Evolutionary conservation across 2,888 invertebrate species (phyloP), one percentile per base, ranked within the genome.

Genomic region (Cantharis rufa): DNA sequence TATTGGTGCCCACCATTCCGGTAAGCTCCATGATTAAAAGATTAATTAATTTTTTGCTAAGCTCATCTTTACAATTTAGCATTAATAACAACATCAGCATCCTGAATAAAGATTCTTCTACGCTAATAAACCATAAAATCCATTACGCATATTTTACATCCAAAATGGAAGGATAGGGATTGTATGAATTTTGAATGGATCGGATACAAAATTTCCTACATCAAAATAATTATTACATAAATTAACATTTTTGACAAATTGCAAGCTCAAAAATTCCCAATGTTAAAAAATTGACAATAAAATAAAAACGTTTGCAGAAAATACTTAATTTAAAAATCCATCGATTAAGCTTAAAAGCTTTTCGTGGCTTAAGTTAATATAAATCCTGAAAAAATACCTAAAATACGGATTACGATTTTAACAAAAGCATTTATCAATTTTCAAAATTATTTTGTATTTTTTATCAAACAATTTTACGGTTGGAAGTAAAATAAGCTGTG

Each of bases 41-140:
- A 66, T 66, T 66, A 66, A 66, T 66, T 66, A 66, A 66, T 24
- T 66, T 66, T 66, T 66, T 66, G 64, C 64, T 66, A 66, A 48
- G n/a, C 48, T 48, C 48, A 48, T 48, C 48, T 48, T 48, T 48
- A 48, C 48, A 48, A 48, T 48, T 48, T 48, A n/a, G 48, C 64
- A 18, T 21, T 63, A 21, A 66, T 66, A 66, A 66, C 24, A 66
- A 66, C 24, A 21, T 18, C 24, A 66, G 21, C 21, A 66, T n/a
- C 21, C 64, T 24, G 48, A 48, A 48, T 48, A 48, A 48, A 48
- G n/a, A 48, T 48, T 48, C 48, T n/a, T 48, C 48, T 48, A 48
- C 48, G 48, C n/a, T 48, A 48, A 48, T 48, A 48, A 48, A 48
- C 48, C 48, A 48, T 48, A 48, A n/a, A 48, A 48, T 48, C 48